Conservation (phyloP, 2,888 invertebrate genomes). For the Opisthograptis luteolata region DNA sequence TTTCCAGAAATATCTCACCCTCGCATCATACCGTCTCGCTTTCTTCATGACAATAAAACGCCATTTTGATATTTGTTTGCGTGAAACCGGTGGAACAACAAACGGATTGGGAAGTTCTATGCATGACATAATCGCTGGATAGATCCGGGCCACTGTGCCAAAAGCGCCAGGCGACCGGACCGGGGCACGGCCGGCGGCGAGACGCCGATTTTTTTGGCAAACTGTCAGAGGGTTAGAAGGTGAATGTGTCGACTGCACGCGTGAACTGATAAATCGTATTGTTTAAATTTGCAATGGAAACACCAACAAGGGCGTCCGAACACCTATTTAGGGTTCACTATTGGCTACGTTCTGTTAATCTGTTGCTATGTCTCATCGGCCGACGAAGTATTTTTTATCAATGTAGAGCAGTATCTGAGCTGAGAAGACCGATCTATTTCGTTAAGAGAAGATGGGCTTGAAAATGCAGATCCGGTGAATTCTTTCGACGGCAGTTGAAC, state of each 20-base stretch:
- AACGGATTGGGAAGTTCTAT: slow-evolving; percentile 64
- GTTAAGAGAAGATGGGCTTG: too few species aligned
- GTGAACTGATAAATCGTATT: slow-evolving; percentile 48
- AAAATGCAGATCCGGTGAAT: too few species aligned
- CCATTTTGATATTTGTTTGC: slow-evolving; percentile 58
- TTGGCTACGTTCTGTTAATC: too few species aligned
- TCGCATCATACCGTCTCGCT: slow-evolving; percentile 41
- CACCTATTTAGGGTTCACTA: too few species aligned
- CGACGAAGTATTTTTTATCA: too few species aligned
- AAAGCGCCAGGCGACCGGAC: slow-evolving; percentile 49
- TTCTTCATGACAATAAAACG: slow-evolving; percentile 61
- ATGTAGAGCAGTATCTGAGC: not conserved
- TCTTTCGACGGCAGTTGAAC: too few species aligned
- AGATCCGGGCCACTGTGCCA: slow-evolving; percentile 80
- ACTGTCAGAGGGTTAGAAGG: slow-evolving; percentile 77
- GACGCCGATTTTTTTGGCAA: slow-evolving; percentile 74
- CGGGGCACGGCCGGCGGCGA: slow-evolving; percentile 52
- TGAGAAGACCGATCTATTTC: slow-evolving; percentile 10
- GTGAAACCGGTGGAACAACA: slow-evolving; percentile 62
- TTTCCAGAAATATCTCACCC: slow-evolving; percentile 66
- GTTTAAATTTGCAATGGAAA: slow-evolving; percentile 39
- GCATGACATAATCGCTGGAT: slow-evolving; percentile 81
- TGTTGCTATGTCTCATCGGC: too few species aligned
- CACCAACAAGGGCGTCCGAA: slow-evolving; percentile 19
- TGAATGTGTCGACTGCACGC: slow-evolving; percentile 66